Percentiles rank a stretch among this genome's conserved stretches.
phyloP scores from a whole-genome alignment of 2,797 vertebrate species.

The Typhlichthys subterraneus region DNA sequence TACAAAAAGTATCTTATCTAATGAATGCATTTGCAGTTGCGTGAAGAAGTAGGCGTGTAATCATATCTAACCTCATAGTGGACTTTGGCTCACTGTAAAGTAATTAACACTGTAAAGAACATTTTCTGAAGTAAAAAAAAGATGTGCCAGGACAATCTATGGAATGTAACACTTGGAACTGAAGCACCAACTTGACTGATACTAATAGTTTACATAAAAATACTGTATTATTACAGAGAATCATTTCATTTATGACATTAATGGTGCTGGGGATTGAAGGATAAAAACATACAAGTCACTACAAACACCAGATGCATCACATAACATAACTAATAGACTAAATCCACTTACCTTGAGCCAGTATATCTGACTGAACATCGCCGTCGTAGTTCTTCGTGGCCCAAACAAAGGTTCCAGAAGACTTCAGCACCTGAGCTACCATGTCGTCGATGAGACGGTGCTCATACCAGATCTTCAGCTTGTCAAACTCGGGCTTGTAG shows the following conservation, averaged over 20 bases:
- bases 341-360: slow-evolving; percentile 87
- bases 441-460: slow-evolving; percentile 93
- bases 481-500: slow-evolving; percentile 87
- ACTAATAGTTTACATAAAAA: neutral
- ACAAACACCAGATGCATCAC: neutral
- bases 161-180: neutral
- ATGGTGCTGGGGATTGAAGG: no score
- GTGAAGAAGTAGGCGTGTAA: no score
- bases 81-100: slow-evolving; percentile 1
- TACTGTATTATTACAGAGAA: neutral
- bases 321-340: neutral
- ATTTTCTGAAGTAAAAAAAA: neutral
- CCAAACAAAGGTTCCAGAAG: slow-evolving; percentile 94
- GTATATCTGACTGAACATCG: slow-evolving; percentile 96
- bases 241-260: no score
- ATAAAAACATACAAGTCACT: no score
- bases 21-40: neutral
- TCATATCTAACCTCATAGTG: neutral
- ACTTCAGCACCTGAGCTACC: slow-evolving; percentile 97
- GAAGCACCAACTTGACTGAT: neutral
- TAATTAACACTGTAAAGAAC: no score
- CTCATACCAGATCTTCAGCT: slow-evolving; percentile 90
- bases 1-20: neutral
- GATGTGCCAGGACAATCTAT: neutral
- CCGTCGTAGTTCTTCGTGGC: slow-evolving; percentile 99